A percentile compares a stretch with the other conserved stretches of the same genome.
Evolutionary conservation across 2,113 vertebrate species (phyloP).

Genomic region (Bagarius yarrelli): DNA sequence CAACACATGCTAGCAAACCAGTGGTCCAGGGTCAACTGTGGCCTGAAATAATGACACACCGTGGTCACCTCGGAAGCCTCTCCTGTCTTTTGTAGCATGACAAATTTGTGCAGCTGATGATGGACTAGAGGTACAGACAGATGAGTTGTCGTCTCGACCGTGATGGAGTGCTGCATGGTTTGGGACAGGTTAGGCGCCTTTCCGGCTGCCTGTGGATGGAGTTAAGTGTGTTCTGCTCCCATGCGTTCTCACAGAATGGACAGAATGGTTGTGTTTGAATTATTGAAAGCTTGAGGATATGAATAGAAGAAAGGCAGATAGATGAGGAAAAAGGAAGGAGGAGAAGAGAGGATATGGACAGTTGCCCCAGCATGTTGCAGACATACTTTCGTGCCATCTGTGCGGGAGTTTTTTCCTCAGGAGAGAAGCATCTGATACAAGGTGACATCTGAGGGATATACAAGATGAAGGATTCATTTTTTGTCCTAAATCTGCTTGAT

Average conservation of each 20-base stretch:
- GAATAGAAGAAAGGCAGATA: constrained; percentile 1
- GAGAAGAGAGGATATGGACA: background rate
- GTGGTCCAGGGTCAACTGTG: background rate
- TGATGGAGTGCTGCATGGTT: constrained; percentile 21
- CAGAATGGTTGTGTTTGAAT: constrained; percentile 26
- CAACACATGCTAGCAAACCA: background rate
- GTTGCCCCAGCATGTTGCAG: constrained; percentile 20
- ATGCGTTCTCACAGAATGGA: constrained; percentile 1
- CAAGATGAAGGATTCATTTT: constrained; percentile 39
- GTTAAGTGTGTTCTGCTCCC: constrained; percentile 32
- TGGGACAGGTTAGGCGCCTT: constrained; percentile 20
- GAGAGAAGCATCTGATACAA: constrained; percentile 37
- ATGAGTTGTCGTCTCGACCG: constrained; percentile 17
- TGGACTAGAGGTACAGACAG: background rate
- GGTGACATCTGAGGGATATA: constrained; percentile 40
- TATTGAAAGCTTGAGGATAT: constrained; percentile 28
- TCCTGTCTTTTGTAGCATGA: constrained; percentile 8
- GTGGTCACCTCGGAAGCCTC: constrained; percentile 35
- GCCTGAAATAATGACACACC: constrained; percentile 5
- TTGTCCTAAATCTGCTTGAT: constrained; percentile 56
- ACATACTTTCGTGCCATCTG: constrained; percentile 34
- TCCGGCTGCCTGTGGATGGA: background rate
- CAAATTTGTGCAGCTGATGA: background rate
- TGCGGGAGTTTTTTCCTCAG: constrained; percentile 31
- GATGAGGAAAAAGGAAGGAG: background rate